These are phyloP conservation scores for Oreochromis grahami DNA, from an alignment of 2,797 vertebrate genomes.

Conservation along the genomic window DNA sequence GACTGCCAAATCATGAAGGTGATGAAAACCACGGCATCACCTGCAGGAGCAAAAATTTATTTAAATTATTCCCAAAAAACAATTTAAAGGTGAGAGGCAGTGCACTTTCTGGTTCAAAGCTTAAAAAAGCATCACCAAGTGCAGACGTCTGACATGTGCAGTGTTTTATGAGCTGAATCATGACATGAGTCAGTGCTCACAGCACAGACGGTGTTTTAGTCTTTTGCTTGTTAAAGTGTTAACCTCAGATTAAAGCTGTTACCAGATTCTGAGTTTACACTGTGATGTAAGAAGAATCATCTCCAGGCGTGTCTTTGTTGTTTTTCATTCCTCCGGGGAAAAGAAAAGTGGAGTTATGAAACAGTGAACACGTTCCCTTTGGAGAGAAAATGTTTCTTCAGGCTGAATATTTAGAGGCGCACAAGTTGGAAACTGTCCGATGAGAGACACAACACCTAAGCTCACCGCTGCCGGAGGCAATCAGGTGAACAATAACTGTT, in stretches of 20 bases:
- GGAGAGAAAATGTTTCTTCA: not conserved
- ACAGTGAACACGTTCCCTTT: fast-evolving
- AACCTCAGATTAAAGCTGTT: not conserved
- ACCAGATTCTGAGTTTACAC: not conserved
- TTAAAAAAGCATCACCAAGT: fast-evolving
- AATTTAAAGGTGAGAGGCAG: not conserved
- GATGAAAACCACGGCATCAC: not conserved
- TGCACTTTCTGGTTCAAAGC: not conserved
- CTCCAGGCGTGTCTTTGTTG: not conserved
- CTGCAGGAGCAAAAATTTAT: not conserved
- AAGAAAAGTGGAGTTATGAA: not conserved
- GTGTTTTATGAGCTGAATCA: not conserved
- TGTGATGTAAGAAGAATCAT: not conserved
- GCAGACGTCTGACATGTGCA: not conserved
- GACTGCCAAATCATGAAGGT: not conserved
- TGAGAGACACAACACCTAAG: not conserved
- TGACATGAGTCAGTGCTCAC: not conserved
- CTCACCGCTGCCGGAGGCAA: not conserved
- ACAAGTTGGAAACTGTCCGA: not conserved
- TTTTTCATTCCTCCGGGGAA: not conserved
- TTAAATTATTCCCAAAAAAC: not conserved
- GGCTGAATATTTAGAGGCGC: not conserved
- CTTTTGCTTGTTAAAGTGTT: not conserved
- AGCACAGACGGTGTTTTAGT: not conserved
- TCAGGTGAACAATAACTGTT: not conserved